phyloP scores from a whole-genome alignment of 2,888 invertebrate genomes.

The Phytoseiulus persimilis region DNA sequence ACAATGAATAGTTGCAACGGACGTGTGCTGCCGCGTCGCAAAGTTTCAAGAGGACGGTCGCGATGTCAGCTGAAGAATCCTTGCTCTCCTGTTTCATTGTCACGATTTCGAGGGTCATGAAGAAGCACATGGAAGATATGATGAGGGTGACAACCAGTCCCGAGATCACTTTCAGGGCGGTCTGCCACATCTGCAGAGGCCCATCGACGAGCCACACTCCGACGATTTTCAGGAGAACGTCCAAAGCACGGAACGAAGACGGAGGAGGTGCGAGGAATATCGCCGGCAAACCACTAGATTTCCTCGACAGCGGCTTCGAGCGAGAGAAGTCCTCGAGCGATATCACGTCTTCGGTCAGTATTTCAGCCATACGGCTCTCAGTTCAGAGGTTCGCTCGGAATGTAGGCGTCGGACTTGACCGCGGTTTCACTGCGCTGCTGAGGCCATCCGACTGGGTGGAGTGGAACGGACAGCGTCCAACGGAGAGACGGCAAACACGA shows the following conservation, averaged over 20 bases:
- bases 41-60: constrained; percentile 21
- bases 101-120: constrained; percentile 24
- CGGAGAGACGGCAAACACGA: constrained; percentile 5
- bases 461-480: not conserved
- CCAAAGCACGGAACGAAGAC: constrained; percentile 21
- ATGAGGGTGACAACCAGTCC: not conserved
- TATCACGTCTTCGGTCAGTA: not conserved
- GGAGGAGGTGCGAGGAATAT: constrained; percentile 6
- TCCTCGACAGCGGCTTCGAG: not conserved
- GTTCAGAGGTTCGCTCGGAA: not conserved
- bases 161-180: constrained; percentile 18
- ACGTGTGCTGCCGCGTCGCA: constrained; percentile 14
- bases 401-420: not conserved
- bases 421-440: not conserved
- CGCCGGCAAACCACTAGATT: not conserved
- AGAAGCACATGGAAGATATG: constrained; percentile 12
- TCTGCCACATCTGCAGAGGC: constrained; percentile 26
- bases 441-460: not conserved
- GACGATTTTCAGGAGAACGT: constrained; percentile 6
- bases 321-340: constrained; percentile 30
- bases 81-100: constrained; percentile 29
- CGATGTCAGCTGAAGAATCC: constrained; percentile 13
- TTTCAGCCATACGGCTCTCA: not conserved
- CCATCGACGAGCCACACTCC: constrained; percentile 20
- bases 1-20: constrained; percentile 17